Conservation (phyloP, 2,113 vertebrate species). For the Phasianus colchicus region DNA sequence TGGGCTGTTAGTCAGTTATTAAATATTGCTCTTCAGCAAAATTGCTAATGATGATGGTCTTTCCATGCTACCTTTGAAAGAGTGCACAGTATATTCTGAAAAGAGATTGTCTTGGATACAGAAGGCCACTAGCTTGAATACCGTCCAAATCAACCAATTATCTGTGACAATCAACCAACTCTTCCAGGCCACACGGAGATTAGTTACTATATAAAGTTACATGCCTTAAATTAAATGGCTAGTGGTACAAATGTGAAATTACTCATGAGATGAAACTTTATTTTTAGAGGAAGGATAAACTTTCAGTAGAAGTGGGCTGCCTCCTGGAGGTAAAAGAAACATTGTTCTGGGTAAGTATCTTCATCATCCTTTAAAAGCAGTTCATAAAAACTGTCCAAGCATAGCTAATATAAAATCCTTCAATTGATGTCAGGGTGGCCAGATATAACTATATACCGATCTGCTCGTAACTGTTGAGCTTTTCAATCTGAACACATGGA, state of each 20-base stretch:
- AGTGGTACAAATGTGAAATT: not conserved
- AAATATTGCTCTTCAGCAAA: conserved; percentile 59
- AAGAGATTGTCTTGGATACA: conserved; percentile 34
- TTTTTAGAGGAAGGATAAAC: conserved; percentile 46
- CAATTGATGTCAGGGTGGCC: not conserved
- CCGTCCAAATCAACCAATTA: conserved; percentile 62
- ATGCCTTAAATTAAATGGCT: conserved; percentile 48
- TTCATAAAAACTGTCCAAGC: conserved; percentile 24
- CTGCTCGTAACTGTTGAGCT: not conserved
- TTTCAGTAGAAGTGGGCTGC: not conserved
- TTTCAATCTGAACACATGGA: not conserved
- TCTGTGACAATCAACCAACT: conserved; percentile 40
- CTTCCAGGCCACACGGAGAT: conserved; percentile 37
- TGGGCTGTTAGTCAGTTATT: conserved; percentile 37
- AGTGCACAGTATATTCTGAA: conserved; percentile 32
- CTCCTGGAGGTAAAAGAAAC: not conserved
- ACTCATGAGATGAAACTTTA: not conserved
- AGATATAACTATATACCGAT: not conserved
- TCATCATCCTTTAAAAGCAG: not conserved
- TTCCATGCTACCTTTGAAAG: conserved; percentile 36
- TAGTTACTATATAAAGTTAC: conserved; percentile 28
- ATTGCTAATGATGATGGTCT: conserved; percentile 49
- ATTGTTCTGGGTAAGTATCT: conserved; percentile 12
- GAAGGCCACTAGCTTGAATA: conserved; percentile 38
- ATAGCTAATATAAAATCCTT: conserved; percentile 27